Percentiles rank a stretch among this genome's conserved stretches.
Conservation (phyloP, 2,113 vertebrate species). For the Sterrhoptilus dennistouni region DNA sequence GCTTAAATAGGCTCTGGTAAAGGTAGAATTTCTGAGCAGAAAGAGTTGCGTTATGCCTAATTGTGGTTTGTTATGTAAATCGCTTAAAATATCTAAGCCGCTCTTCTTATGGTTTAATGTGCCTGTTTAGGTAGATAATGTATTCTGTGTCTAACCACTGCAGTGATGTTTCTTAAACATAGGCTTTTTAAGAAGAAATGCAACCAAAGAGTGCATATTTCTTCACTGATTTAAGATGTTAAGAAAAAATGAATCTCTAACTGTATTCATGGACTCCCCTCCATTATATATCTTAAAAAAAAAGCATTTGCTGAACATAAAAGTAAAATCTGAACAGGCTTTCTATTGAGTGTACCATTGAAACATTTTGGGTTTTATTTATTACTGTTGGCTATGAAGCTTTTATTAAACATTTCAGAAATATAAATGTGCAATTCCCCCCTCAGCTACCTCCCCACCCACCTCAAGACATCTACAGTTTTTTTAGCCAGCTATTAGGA, state of each 20-base stretch:
- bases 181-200: not conserved
- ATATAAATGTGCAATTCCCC: not conserved
- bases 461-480: not conserved
- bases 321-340: not conserved
- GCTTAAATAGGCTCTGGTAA: not conserved
- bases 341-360: not conserved
- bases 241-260: not conserved
- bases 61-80: not conserved
- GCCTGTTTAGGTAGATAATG: not conserved
- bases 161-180: not conserved
- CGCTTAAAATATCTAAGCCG: not conserved
- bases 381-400: not conserved
- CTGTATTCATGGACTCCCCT: not conserved
- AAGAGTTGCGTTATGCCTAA: not conserved
- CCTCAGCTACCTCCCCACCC: rapidly evolving
- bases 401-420: not conserved
- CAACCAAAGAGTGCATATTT: not conserved
- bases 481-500: not conserved
- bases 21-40: not conserved
- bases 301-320: not conserved
- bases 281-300: not conserved
- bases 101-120: not conserved
- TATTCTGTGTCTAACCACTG: not conserved
- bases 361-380: not conserved
- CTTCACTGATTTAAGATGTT: not conserved